Evolutionary conservation across 2,888 invertebrate species (phyloP).

Genomic region (Sclerodermus sp.): DNA sequence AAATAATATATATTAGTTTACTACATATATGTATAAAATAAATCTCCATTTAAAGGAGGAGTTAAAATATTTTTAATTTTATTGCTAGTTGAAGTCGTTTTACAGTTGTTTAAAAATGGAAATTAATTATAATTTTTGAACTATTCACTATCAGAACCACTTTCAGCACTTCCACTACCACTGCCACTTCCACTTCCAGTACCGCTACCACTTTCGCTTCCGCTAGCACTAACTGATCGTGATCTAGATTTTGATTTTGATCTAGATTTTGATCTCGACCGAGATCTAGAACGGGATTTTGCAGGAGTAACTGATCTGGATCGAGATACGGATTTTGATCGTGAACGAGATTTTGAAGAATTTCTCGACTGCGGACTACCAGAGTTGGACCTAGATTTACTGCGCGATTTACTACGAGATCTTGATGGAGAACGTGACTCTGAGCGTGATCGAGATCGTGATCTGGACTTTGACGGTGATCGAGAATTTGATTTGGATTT

Average conservation of each 20-base stretch:
- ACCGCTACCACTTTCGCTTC: conserved; percentile 35
- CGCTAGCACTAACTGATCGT: conserved; percentile 33
- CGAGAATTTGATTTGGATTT: conserved; percentile 19
- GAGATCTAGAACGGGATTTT: conserved; percentile 39
- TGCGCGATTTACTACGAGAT: conserved; percentile 27
- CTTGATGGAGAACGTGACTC: conserved; percentile 38
- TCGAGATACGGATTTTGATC: conserved; percentile 34
- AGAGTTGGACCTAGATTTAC: conserved; percentile 39
- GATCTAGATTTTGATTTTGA: conserved; percentile 44
- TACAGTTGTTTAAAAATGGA: too few species aligned
- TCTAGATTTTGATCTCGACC: conserved; percentile 45
- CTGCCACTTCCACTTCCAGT: conserved; percentile 51
- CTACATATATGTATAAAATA: too few species aligned
- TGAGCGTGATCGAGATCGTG: conserved; percentile 44
- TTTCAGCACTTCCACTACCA: conserved; percentile 48
- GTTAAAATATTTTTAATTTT: too few species aligned
- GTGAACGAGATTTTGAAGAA: conserved; percentile 39
- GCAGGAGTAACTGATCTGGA: conserved; percentile 44
- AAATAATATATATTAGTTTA: too few species aligned
- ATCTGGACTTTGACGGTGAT: conserved; percentile 34
- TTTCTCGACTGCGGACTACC: conserved; percentile 35
- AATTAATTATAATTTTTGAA: too few species aligned
- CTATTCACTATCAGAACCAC: conserved; percentile 48
- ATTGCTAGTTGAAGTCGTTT: too few species aligned
- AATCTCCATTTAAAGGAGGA: too few species aligned